Percentiles rank a stretch among this genome's conserved stretches.
Conservation (phyloP, 2,888 invertebrate species). For the Lobophora halterata region DNA sequence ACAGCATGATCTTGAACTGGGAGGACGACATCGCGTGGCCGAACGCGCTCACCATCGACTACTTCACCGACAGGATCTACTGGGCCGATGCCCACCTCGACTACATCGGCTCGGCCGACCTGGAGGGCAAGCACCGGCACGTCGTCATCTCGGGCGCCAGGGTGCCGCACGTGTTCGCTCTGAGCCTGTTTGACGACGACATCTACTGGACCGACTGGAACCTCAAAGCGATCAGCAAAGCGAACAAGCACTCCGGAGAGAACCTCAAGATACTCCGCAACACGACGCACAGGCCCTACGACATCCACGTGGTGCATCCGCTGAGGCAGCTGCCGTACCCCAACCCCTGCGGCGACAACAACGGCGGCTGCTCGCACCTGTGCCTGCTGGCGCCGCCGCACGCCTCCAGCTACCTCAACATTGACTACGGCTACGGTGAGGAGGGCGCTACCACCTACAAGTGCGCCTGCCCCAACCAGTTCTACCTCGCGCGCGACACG, state of each 20-base stretch:
- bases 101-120: slow-evolving; percentile 96
- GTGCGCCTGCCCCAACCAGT: slow-evolving; percentile 98
- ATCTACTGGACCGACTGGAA: slow-evolving; percentile 99
- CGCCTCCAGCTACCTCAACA: slow-evolving; percentile 87
- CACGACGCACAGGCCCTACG: slow-evolving; percentile 97
- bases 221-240: slow-evolving; percentile 92
- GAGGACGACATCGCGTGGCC: slow-evolving; percentile 99
- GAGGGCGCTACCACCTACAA: slow-evolving; percentile 89
- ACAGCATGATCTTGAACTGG: slow-evolving; percentile 93
- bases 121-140: slow-evolving; percentile 94
- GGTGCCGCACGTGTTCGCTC: slow-evolving; percentile 97
- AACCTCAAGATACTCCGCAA: slow-evolving; percentile 89
- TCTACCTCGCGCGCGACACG: slow-evolving; percentile 88
- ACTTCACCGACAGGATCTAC: slow-evolving; percentile 96
- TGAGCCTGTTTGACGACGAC: slow-evolving; percentile 95
- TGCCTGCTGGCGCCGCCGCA: slow-evolving; percentile 94
- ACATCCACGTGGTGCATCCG: slow-evolving; percentile 95
- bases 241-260: slow-evolving; percentile 94
- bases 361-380: slow-evolving; percentile 97
- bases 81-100: slow-evolving; percentile 99
- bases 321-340: slow-evolving; percentile 90
- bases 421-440: slow-evolving; percentile 89
- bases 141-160: slow-evolving; percentile 88
- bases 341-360: slow-evolving; percentile 95
- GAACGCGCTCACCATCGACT: slow-evolving; percentile 97